Evolutionary conservation across 1,140 invertebrate species (phyloP), one percentile per base, ranked within the genome.

Genomic region (Papilio aristodemus): DNA sequence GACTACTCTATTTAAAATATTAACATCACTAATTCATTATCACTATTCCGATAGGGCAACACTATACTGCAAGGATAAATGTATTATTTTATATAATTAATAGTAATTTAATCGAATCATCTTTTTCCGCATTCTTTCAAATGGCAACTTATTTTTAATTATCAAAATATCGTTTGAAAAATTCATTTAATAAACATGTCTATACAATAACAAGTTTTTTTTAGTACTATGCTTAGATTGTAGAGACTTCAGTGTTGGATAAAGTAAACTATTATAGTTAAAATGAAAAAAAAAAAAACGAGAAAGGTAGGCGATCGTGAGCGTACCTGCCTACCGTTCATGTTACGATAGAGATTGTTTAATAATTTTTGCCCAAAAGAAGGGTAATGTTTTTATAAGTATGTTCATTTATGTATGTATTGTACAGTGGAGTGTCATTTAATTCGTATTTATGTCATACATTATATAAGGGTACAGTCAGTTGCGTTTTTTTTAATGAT

Each of bases 121-220:
- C 17, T 46, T 19, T 46, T 54, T 54, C 46, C 46, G 46, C 46
- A 54, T 54, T 54, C 46, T 13, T 25, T 11, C 19, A 54, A 54
- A 11, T 54, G 46, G 19, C 19, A 32, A 32, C 6, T 32, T 32
- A 25, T 22, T 22, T 5, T 54, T 54, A 22, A 11, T 17, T 11
- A 22, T 22, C 10, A 2, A 54, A 17, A 7, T 6, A 14, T 43
- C n/a, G 4, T 14, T 43, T 54, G 17, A 54, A 9, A 54, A 22
- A 22, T 10, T 2, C 14, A 46, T 8, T 46, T n/a, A n/a, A n/a
- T n/a, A n/a, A n/a, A n/a, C n/a, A n/a, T n/a, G n/a, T 54, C 11
- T 22, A 10, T 25, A 4, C 46, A 13, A 54, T 54, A 22, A 13
- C 22, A 14, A 22, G 8, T 9, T 9, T 19, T 9, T 0, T 46